These are phyloP conservation scores for Calidris pugnax DNA, from an alignment of 2,113 vertebrate genomes.

Conservation along the genomic window DNA sequence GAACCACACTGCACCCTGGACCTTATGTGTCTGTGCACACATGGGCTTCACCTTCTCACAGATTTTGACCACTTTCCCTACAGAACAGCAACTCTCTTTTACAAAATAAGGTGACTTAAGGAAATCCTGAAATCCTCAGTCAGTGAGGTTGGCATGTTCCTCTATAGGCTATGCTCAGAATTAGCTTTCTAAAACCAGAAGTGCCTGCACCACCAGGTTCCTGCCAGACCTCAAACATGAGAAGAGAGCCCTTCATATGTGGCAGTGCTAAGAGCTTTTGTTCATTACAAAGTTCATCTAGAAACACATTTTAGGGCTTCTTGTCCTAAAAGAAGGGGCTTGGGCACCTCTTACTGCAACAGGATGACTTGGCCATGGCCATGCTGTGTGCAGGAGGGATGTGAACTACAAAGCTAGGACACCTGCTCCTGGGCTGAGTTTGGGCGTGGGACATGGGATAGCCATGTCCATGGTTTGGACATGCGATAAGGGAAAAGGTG, in stretches of 20 bases:
- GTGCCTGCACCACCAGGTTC: neutral
- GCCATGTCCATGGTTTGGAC: no score
- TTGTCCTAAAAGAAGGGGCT: neutral
- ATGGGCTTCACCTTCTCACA: neutral
- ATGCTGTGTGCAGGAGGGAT: neutral
- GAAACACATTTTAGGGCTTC: neutral
- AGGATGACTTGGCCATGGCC: neutral
- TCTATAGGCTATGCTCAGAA: neutral
- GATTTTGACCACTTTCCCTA: neutral
- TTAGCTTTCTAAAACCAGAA: neutral
- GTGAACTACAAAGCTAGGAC: neutral
- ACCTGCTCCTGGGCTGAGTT: neutral
- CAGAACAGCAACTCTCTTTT: accelerated
- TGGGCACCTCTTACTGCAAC: neutral
- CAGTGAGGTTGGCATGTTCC: accelerated
- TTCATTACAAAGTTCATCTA: neutral
- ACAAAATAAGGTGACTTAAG: neutral
- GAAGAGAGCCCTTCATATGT: neutral
- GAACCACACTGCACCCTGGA: no score
- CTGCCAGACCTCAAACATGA: neutral
- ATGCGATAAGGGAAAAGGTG: neutral
- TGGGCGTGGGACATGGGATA: no score
- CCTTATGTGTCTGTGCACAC: accelerated
- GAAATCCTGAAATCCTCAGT: neutral
- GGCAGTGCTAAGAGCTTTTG: neutral